Conservation (phyloP, 2,113 vertebrate genomes). For the Gallinago jamesoni region DNA sequence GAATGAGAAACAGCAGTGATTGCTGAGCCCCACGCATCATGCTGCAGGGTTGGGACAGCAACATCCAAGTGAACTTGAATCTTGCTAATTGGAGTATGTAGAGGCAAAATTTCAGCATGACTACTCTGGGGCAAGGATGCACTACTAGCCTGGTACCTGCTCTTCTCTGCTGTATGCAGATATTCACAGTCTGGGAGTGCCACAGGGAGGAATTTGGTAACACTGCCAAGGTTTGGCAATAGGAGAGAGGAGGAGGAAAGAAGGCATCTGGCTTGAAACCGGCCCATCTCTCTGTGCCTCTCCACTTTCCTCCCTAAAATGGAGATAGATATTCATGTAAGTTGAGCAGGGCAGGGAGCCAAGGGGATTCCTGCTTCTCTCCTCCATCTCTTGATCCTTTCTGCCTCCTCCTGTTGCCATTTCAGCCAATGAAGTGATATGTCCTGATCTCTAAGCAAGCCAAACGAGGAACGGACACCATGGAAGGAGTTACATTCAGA, state of each 20-base stretch:
- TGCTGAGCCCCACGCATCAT: rapidly evolving
- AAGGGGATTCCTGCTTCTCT: neutral
- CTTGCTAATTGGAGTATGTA: neutral
- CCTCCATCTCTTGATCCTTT: neutral
- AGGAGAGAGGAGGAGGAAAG: neutral
- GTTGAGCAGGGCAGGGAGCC: neutral
- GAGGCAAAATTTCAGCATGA: neutral
- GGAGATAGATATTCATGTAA: neutral
- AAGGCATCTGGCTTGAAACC: neutral
- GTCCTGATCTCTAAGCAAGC: neutral
- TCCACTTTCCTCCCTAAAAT: neutral
- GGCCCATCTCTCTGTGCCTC: neutral
- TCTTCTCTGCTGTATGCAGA: neutral
- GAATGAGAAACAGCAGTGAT: neutral
- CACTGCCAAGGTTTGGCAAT: rapidly evolving
- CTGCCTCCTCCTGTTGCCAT: neutral
- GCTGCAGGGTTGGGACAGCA: neutral
- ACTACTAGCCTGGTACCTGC: neutral
- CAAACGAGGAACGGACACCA: neutral
- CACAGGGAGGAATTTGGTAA: neutral
- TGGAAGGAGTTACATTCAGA: neutral
- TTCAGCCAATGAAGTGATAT: neutral
- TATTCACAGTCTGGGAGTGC: neutral
- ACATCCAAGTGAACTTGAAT: neutral
- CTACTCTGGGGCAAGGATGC: neutral